Evolutionary conservation across 2,888 invertebrate species (phyloP).

Genomic region (Platycheirus rosarum): DNA sequence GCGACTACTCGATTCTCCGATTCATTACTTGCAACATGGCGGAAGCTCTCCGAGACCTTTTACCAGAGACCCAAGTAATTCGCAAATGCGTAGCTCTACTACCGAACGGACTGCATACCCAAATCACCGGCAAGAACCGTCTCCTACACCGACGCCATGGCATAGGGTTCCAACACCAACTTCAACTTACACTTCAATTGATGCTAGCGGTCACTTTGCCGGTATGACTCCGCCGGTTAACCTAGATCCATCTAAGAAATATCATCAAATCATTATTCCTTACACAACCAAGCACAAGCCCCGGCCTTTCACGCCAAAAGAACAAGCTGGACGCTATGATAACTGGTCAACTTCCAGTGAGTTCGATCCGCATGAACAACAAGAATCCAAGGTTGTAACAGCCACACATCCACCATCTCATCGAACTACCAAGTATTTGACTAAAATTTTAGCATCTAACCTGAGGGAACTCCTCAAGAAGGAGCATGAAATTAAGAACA

Average conservation of each 20-base stretch:
- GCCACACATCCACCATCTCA: constrained; percentile 79
- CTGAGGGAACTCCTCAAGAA: constrained; percentile 83
- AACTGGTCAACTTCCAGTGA: constrained; percentile 79
- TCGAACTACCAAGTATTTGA: constrained; percentile 80
- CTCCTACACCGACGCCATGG: constrained; percentile 73
- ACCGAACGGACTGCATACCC: constrained; percentile 18
- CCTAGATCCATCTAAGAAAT: constrained; percentile 83
- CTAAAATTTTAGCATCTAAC: constrained; percentile 83
- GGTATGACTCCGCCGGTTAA: constrained; percentile 79
- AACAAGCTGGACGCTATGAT: constrained; percentile 76
- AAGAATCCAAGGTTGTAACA: constrained; percentile 83
- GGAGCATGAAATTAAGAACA: constrained; percentile 80
- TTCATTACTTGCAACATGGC: constrained; percentile 81
- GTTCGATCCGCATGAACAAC: constrained; percentile 83
- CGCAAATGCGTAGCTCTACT: constrained; percentile 76
- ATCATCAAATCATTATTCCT: constrained; percentile 92
- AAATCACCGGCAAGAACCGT: constrained; percentile 11
- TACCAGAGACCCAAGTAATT: constrained; percentile 81
- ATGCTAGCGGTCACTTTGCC: constrained; percentile 80
- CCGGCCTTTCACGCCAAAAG: constrained; percentile 83
- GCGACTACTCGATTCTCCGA: constrained; percentile 85
- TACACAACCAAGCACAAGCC: constrained; percentile 87
- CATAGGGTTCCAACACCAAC: constrained; percentile 79
- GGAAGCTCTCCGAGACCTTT: constrained; percentile 84
- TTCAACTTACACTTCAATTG: constrained; percentile 80